Evolutionary conservation across 2,888 invertebrate genomes (phyloP).

Genomic region (Meiosimyza platycephala): DNA sequence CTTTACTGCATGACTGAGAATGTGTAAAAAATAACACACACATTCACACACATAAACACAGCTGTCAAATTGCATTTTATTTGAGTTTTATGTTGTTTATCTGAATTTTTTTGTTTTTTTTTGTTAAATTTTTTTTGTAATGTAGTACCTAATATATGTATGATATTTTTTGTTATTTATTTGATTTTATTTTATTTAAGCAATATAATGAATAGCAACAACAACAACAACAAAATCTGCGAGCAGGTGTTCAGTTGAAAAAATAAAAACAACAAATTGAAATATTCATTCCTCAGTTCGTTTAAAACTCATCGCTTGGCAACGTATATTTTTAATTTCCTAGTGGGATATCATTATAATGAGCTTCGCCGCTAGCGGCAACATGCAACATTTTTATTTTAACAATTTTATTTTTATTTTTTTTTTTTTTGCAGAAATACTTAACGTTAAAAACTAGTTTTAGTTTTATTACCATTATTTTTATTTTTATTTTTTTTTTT

Average conservation of each 20-base stretch:
- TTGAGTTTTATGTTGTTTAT: conserved; percentile 38
- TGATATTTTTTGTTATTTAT: conserved; percentile 28
- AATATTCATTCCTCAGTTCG: no score
- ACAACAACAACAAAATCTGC: conserved; percentile 7
- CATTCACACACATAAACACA: conserved; percentile 37
- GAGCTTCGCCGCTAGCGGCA: conserved; percentile 24
- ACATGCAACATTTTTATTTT: neutral
- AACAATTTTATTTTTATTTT: neutral
- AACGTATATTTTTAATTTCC: conserved; percentile 7
- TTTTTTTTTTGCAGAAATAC: neutral
- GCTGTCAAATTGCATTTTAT: conserved; percentile 27
- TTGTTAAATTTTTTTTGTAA: conserved; percentile 21
- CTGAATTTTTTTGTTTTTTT: conserved; percentile 43
- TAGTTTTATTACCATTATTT: conserved; percentile 12
- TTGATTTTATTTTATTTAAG: conserved; percentile 36
- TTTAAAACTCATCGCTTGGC: no score
- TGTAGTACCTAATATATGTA: conserved; percentile 2
- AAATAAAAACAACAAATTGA: conserved; percentile 29
- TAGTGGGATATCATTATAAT: conserved; percentile 24
- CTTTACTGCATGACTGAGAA: conserved; percentile 26
- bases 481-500: conserved; percentile 16
- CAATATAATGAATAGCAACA: conserved; percentile 39
- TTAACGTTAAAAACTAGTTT: conserved; percentile 13
- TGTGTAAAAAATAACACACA: conserved; percentile 30
- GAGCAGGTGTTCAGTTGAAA: conserved; percentile 23